Evolutionary conservation across 2,888 invertebrate species (phyloP), one percentile per base, ranked within the genome.

Genomic region (Plebejus melissa): DNA sequence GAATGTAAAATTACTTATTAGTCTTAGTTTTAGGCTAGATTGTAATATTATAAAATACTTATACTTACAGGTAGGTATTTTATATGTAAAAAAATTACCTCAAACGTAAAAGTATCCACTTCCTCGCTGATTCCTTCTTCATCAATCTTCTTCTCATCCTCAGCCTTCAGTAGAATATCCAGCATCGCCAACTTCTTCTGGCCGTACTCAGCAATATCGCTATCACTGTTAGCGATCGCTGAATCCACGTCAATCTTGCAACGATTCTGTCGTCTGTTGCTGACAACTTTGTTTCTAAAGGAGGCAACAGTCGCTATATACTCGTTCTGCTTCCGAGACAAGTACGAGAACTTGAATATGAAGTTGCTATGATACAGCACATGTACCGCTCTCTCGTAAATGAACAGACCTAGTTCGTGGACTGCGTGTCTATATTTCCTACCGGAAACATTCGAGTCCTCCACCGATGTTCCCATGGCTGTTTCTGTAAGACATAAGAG

Each of bases 381-480:
- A 78, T 93, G 91, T 3, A 90, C 79, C 0, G 91, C 75, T 76
- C 94, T 86, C 38, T 88, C 80, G 0, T 91, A 80, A 0, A 92
- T 79, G 7, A 87, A 80, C 50, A 79, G 74, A 54, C 90, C 91
- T 1, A 95, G 81, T 1, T 87, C 83, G 75, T 94, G 88, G 74
- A 96, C 93, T 46, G 95, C 93, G 13, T 91, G 82, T 69, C 95
- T 94, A 82, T 96, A 96, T 70, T 89, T 90, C 38, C 88, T 88
- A 4, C 94, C 92, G 60, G 80, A 80, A 2, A 80, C 82, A 11
- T 88, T 84, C 76, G 94, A 90, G 50, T 90, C 88, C 71, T 91
- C 88, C 16, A 96, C 87, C 77, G 94, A 91, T 1, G 94, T 94
- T 1, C 97, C 97, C 95, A 97, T 96, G 16, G 97, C 96, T 22